Conservation (phyloP, 2,797 vertebrate species). For the Chromis chromis region DNA sequence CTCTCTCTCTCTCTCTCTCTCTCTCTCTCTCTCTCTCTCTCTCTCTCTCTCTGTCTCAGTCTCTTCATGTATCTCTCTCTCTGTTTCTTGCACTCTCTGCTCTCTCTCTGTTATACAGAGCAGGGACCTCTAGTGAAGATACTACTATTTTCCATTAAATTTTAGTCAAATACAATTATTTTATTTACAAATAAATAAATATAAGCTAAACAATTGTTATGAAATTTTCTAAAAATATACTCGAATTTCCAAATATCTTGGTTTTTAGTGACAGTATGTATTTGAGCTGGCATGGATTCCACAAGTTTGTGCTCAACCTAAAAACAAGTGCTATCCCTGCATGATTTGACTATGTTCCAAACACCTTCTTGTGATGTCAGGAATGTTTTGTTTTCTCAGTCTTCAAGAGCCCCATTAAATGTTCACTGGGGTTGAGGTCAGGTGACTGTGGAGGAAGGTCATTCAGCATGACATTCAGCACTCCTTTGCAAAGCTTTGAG, state of each 20-base stretch:
- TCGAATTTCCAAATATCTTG: background rate
- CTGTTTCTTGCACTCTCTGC: constrained; percentile 44
- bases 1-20: constrained; percentile 57
- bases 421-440: background rate
- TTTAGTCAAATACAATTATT: background rate
- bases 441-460: background rate
- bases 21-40: constrained; percentile 6
- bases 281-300: too few relatives aligned
- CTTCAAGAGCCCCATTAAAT: background rate
- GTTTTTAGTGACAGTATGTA: background rate
- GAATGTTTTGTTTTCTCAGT: background rate
- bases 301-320: background rate
- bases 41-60: constrained; percentile 26
- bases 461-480: background rate
- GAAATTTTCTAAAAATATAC: background rate
- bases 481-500: background rate
- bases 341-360: background rate
- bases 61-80: constrained; percentile 10
- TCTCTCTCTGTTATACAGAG: constrained; percentile 49
- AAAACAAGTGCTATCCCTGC: background rate
- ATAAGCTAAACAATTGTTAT: too few relatives aligned
- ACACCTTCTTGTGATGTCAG: background rate
- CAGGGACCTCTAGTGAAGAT: background rate
- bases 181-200: background rate
- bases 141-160: background rate